Evolutionary conservation across 2,113 vertebrate species (phyloP).

Genomic region (Larimichthys crocea): DNA sequence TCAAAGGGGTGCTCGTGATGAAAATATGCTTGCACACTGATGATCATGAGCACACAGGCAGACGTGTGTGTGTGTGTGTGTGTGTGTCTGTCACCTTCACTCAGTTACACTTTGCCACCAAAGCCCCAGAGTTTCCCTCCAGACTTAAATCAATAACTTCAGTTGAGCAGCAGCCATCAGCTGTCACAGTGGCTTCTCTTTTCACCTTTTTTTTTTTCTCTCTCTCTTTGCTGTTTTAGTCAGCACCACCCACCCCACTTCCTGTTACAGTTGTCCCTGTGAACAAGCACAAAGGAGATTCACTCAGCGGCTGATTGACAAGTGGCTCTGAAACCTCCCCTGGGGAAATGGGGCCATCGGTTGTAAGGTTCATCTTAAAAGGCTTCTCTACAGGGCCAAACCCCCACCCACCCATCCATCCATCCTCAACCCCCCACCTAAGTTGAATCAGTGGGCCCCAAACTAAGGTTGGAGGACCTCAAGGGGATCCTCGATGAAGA

Average conservation of each 20-base stretch:
- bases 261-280: conserved; percentile 66
- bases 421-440: conserved; percentile 16
- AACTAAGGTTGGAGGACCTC: conserved; percentile 11
- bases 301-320: conserved; percentile 66
- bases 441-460: conserved; percentile 19
- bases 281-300: conserved; percentile 74
- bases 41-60: not conserved
- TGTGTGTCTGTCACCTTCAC: conserved; percentile 24
- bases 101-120: conserved; percentile 16
- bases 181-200: conserved; percentile 25
- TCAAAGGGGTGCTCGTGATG: not conserved
- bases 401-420: not conserved
- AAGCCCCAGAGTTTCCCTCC: not conserved
- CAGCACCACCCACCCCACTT: conserved; percentile 53
- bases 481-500: conserved; percentile 11
- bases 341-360: conserved; percentile 58
- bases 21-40: not conserved
- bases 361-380: conserved; percentile 64
- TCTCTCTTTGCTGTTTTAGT: conserved; percentile 1
- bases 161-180: conserved; percentile 55
- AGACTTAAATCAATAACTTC: conserved; percentile 51
- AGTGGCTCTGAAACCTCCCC: conserved; percentile 58
- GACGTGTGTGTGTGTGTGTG: not conserved
- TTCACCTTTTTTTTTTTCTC: conserved; percentile 26
- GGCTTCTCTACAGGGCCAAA: conserved; percentile 18